Conservation (phyloP, 2,113 vertebrate species). For the Colaptes auratus region DNA sequence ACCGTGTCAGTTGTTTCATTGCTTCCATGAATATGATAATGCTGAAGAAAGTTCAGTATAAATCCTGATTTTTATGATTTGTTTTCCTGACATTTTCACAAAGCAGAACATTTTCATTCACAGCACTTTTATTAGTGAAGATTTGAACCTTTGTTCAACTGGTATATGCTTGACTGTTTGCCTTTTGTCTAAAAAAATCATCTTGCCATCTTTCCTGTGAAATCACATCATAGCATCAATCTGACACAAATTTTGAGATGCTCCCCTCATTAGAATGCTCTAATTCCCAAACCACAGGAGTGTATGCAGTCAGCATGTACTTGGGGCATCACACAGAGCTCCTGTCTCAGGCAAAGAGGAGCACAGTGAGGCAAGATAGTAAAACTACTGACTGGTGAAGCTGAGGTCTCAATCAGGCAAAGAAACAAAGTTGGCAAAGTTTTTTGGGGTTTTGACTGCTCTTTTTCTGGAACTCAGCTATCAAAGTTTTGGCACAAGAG, state of each 20-base stretch:
- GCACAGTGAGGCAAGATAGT: background rate
- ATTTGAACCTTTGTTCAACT: background rate
- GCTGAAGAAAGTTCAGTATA: background rate
- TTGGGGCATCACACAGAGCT: background rate
- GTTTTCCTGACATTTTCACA: background rate
- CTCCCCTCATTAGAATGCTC: background rate
- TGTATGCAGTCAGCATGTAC: background rate
- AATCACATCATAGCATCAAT: background rate
- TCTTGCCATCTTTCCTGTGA: background rate
- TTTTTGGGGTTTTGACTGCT: background rate
- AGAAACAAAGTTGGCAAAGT: background rate
- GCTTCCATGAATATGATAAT: background rate
- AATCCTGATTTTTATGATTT: background rate
- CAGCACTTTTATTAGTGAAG: background rate
- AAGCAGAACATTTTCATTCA: background rate
- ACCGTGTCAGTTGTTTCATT: background rate
- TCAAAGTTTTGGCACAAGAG: background rate
- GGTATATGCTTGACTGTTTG: fast-evolving
- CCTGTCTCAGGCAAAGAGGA: background rate
- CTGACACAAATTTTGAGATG: slow-evolving; percentile 11
- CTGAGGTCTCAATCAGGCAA: background rate
- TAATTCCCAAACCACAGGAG: background rate
- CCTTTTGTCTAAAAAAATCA: slow-evolving; percentile 17
- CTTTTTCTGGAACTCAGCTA: background rate
- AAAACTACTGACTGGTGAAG: background rate